A percentile compares a stretch with the other conserved stretches of the same genome.
These are phyloP conservation scores for Cinclus cinclus DNA, from an alignment of 2,113 vertebrate species.

Conservation along the genomic window DNA sequence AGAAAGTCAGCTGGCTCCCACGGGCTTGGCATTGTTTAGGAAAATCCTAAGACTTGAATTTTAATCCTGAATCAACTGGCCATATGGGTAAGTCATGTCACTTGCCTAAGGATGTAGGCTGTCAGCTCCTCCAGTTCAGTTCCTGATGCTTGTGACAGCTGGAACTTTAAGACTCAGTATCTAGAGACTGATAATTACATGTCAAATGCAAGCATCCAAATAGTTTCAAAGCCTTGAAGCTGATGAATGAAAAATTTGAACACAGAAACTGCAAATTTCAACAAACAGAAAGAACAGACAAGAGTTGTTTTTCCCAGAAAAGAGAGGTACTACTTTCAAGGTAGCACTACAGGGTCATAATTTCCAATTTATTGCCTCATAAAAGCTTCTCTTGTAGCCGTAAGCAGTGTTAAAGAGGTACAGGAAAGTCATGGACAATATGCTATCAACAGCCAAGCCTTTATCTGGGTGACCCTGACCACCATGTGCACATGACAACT, in stretches of 20 bases:
- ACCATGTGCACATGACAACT: neutral
- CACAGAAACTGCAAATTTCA: neutral
- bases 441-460: neutral
- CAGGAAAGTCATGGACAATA: neutral
- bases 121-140: neutral
- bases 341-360: neutral
- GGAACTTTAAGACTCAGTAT: neutral
- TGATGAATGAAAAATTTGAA: neutral
- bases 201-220: neutral
- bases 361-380: neutral
- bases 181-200: neutral
- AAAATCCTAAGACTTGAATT: neutral
- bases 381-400: neutral
- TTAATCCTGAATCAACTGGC: neutral
- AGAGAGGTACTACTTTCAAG: neutral
- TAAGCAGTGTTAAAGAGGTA: neutral
- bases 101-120: neutral
- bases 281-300: neutral
- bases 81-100: neutral
- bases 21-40: neutral
- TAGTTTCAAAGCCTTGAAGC: neutral
- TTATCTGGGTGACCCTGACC: constrained; percentile 1
- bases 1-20: neutral
- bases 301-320: neutral
- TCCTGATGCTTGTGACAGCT: neutral